Conservation (phyloP, 2,888 invertebrate genomes). For the Drosophila neoperkinsi region DNA sequence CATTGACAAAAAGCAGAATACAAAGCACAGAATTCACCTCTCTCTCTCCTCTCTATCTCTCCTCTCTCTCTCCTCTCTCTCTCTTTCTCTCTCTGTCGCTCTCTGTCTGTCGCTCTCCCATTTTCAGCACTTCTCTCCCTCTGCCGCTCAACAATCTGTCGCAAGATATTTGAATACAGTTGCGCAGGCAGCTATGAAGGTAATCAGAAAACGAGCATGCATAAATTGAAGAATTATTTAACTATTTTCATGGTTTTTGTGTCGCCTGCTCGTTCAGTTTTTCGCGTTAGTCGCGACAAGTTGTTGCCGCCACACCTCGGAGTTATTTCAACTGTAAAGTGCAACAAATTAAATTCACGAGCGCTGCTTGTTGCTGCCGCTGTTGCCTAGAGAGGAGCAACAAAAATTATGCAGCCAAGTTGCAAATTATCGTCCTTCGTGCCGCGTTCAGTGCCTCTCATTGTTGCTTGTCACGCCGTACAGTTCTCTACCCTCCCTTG, state of each 20-base stretch:
- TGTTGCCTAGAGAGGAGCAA: slow-evolving; percentile 43
- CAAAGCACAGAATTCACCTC: slow-evolving; percentile 40
- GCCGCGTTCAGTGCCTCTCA: slow-evolving; percentile 26
- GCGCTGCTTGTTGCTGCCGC: slow-evolving; percentile 45
- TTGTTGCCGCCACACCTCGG: slow-evolving; percentile 58
- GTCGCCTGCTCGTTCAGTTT: neutral
- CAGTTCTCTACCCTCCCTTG: slow-evolving; percentile 7
- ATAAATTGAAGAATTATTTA: slow-evolving; percentile 27
- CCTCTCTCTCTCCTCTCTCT: too few species aligned
- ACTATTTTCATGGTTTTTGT: slow-evolving; percentile 7
- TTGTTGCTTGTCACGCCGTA: slow-evolving; percentile 72
- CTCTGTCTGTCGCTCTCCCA: neutral
- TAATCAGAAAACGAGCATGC: slow-evolving; percentile 25
- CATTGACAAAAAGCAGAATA: slow-evolving; percentile 29
- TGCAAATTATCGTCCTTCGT: slow-evolving; percentile 50
- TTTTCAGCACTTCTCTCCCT: neutral
- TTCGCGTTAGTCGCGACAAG: slow-evolving; percentile 28
- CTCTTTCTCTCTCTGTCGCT: neutral
- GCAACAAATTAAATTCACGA: slow-evolving; percentile 75
- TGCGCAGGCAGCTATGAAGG: slow-evolving; percentile 15
- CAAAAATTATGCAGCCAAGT: slow-evolving; percentile 68
- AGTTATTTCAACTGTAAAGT: slow-evolving; percentile 75
- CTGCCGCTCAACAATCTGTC: slow-evolving; percentile 37
- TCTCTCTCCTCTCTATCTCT: neutral
- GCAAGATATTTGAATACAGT: slow-evolving; percentile 32